A percentile compares a stretch with the other conserved stretches of the same genome.
phyloP scores from a whole-genome alignment of 2,797 vertebrate genomes.

The Tiaroga cobitis region DNA sequence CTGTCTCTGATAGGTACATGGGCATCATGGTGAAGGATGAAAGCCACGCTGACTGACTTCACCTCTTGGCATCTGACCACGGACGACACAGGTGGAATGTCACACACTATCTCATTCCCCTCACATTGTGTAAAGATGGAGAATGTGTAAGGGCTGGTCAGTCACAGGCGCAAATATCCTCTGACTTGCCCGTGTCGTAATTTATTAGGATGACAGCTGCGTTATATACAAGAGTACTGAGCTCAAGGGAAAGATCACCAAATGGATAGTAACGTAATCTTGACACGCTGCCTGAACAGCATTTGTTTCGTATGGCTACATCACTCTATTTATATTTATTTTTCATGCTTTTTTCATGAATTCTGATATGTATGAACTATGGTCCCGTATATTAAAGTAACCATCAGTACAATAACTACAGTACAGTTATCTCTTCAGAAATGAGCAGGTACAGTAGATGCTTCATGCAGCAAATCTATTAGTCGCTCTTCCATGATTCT shows the following conservation, averaged over 20 bases:
- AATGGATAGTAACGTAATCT: not conserved
- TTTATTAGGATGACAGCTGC: not conserved
- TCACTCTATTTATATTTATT: not conserved
- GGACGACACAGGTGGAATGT: slow-evolving; percentile 14
- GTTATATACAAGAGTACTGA: not conserved
- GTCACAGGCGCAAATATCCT: not conserved
- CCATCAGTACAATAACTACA: not conserved
- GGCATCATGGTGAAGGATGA: slow-evolving; percentile 85
- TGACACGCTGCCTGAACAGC: not conserved
- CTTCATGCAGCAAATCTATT: not conserved
- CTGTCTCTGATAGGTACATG: slow-evolving; percentile 79
- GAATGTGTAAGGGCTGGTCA: slow-evolving; percentile 18
- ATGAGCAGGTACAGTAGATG: not conserved
- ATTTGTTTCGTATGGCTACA: not conserved
- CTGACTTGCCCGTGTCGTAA: not conserved
- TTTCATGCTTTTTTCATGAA: not conserved
- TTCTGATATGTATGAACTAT: slow-evolving; percentile 7
- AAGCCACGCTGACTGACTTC: slow-evolving; percentile 50
- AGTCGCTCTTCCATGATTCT: not conserved
- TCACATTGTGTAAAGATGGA: slow-evolving; percentile 7
- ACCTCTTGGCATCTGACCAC: not conserved
- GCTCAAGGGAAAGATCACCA: not conserved
- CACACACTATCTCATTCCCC: slow-evolving; percentile 21
- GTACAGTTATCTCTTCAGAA: slow-evolving; percentile 5
- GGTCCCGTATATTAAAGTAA: not conserved